A percentile compares a stretch with the other conserved stretches of the same genome.
Evolutionary conservation across 2,888 invertebrate species (phyloP).

Genomic region (Zonitis immaculata): DNA sequence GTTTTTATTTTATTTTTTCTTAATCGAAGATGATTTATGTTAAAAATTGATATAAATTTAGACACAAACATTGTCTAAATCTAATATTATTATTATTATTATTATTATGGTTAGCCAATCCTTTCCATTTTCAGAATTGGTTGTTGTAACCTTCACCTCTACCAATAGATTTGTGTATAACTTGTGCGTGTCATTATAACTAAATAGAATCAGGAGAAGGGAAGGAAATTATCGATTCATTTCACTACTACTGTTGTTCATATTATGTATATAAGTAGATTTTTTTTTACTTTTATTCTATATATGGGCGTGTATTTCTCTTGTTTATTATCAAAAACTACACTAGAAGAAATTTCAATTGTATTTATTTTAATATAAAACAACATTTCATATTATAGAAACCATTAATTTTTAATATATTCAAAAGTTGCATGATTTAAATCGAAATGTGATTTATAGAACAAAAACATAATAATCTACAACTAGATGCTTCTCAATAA

Average conservation of each 20-base stretch:
- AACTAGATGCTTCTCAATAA: too few species aligned
- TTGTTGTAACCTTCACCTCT: slow-evolving; percentile 22
- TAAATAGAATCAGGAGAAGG: not conserved
- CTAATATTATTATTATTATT: not conserved
- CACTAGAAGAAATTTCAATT: slow-evolving; percentile 18
- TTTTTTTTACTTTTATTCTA: too few species aligned
- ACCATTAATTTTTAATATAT: not conserved
- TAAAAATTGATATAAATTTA: slow-evolving; percentile 5
- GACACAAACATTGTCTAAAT: slow-evolving; percentile 5
- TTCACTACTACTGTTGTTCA: slow-evolving; percentile 9
- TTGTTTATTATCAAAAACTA: slow-evolving; percentile 2
- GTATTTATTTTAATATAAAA: slow-evolving; percentile 15
- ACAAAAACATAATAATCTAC: too few species aligned
- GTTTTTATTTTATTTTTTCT: too few species aligned
- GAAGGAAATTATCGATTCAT: slow-evolving; percentile 18
- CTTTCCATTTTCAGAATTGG: slow-evolving; percentile 8
- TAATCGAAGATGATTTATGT: too few species aligned
- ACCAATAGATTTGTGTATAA: not conserved
- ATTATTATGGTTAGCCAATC: slow-evolving; percentile 2
- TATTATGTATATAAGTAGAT: too few species aligned
- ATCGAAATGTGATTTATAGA: not conserved
- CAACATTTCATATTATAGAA: not conserved
- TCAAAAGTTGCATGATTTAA: not conserved
- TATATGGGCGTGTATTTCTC: not conserved
- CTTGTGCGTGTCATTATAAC: not conserved